Evolutionary conservation across 2,888 invertebrate species (phyloP).

Genomic region (Leucozona laternaria): DNA sequence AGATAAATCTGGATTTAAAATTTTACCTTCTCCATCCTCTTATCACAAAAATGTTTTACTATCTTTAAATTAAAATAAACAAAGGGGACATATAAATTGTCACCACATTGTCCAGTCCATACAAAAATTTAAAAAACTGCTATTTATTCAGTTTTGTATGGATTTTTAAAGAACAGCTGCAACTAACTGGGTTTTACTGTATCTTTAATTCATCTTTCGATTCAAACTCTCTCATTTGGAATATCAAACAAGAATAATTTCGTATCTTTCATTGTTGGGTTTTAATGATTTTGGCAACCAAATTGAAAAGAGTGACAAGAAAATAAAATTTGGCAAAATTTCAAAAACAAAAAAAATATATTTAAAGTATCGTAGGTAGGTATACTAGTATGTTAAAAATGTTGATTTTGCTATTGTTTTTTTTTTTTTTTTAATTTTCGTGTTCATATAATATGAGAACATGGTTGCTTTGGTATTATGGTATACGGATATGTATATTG

Average conservation of each 20-base stretch:
- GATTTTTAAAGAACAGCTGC: too few relatives aligned
- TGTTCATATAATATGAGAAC: conserved; percentile 4
- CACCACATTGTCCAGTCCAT: too few relatives aligned
- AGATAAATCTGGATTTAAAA: too few relatives aligned
- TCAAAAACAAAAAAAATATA: conserved; percentile 14
- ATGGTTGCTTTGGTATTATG: background rate
- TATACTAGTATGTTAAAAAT: conserved; percentile 2
- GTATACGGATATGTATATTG: background rate
- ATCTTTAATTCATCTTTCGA: conserved; percentile 23
- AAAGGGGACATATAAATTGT: too few relatives aligned
- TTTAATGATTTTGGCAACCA: conserved; percentile 56
- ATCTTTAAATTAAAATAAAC: too few relatives aligned
- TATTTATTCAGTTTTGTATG: too few relatives aligned
- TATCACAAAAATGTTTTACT: too few relatives aligned
- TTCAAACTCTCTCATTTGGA: conserved; percentile 32
- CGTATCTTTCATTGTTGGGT: conserved; percentile 52
- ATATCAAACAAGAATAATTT: conserved; percentile 47
- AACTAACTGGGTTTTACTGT: background rate
- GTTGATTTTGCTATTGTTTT: background rate
- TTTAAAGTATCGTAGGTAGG: background rate
- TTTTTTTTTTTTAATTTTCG: background rate
- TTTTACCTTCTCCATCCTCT: too few relatives aligned
- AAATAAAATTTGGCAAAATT: conserved; percentile 41
- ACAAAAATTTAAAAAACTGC: too few relatives aligned
- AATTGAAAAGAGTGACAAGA: conserved; percentile 42